A percentile compares a stretch with the other conserved stretches of the same genome.
Evolutionary conservation across 2,113 vertebrate species (phyloP).

Genomic region (Urocynchramus pylzowi): DNA sequence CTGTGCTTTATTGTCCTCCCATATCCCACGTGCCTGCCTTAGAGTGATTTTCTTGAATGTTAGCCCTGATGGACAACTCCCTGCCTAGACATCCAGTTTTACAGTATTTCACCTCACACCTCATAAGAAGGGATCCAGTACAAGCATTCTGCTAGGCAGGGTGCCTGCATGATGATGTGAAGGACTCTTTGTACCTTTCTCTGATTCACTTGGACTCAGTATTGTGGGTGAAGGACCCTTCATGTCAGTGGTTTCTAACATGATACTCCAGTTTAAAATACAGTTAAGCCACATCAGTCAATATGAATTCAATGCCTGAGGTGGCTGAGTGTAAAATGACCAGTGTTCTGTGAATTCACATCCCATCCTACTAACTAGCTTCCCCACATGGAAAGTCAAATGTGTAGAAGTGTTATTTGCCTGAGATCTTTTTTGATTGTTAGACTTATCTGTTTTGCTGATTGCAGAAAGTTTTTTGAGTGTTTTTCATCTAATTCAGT

Average conservation of each 20-base stretch:
- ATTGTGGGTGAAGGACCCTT: neutral
- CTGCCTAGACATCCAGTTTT: neutral
- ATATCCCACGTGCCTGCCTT: neutral
- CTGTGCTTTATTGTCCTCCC: neutral
- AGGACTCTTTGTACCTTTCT: neutral
- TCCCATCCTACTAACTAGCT: neutral
- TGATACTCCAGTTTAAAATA: neutral
- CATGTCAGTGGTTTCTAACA: neutral
- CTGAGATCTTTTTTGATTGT: neutral
- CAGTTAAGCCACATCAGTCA: neutral
- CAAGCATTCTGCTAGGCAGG: neutral
- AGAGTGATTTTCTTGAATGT: neutral
- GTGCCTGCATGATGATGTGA: neutral
- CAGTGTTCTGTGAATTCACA: neutral
- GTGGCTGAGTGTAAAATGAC: neutral
- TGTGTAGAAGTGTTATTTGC: neutral
- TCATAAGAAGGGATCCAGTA: neutral
- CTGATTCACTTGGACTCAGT: neutral
- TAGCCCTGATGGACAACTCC: neutral
- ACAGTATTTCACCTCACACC: neutral
- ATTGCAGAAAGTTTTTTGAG: neutral
- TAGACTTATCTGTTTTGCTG: neutral
- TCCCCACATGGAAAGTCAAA: neutral
- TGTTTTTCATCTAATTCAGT: neutral
- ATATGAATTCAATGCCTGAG: neutral